Conservation (phyloP, 2,113 vertebrate genomes). For the Penelope pileata region DNA sequence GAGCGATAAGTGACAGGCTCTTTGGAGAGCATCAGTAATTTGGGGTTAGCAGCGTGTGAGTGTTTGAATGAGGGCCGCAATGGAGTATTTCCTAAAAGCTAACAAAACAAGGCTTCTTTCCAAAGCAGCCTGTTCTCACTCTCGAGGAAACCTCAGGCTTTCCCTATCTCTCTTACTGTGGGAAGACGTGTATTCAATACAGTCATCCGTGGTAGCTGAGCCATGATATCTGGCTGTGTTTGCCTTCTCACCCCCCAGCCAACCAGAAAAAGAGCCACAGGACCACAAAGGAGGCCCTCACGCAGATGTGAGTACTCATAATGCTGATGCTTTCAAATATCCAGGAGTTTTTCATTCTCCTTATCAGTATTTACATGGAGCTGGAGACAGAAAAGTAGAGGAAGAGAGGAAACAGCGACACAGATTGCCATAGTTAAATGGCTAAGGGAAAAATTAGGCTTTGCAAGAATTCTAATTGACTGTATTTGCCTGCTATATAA, state of each 20-base stretch:
- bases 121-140: background rate
- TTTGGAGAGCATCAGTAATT: background rate
- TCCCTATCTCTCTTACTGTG: background rate
- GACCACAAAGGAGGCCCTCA: background rate
- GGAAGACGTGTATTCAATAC: background rate
- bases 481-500: background rate
- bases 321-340: background rate
- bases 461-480: background rate
- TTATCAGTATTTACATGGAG: background rate
- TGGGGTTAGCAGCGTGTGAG: background rate
- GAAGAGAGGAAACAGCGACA: background rate
- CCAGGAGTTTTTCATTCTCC: background rate
- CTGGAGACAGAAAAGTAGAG: background rate
- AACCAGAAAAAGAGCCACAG: background rate
- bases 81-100: background rate
- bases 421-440: background rate
- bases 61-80: background rate
- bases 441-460: background rate
- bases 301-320: accelerated
- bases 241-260: background rate
- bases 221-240: background rate
- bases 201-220: background rate
- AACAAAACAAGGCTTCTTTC: background rate
- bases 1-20: background rate
- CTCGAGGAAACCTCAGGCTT: background rate